Evolutionary conservation across 2,113 vertebrate genomes (phyloP), one percentile per base, ranked within the genome.

Genomic region (Myotis yumanensis): DNA sequence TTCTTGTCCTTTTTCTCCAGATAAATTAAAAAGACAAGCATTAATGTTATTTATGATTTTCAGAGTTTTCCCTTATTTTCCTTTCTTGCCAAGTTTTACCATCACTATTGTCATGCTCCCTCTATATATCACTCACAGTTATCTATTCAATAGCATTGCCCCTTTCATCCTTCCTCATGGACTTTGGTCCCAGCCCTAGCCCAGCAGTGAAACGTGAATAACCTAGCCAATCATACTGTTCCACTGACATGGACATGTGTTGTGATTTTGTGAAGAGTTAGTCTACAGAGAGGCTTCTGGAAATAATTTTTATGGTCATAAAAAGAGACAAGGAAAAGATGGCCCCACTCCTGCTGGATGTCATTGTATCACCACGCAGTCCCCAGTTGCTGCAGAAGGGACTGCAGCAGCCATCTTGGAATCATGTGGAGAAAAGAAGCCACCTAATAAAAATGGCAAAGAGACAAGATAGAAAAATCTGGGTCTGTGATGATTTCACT

Each of bases 21-120:
- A 96, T 96, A 98, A 96, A 97, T 91, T 89, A 86, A 92, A 90
- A 96, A 95, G 96, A 96, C 87, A 80, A 95, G 59, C 95, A 94
- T 95, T 97, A 93, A 81, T 37, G 79, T 94, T 96, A 96, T 94
- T 96, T 89, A 91, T 93, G 52, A 37, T 62, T 93, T 90, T 86
- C 64, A 92, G 83, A 83, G 30, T 93, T 93, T 84, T 37, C 43
- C 8, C 8, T 77, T 83, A 25, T 84, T 96, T 94, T 93, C 69
- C 15, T 43, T 79, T 51, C 46, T 86, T 95, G 48, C 20, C 37
- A 68, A 89, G 37, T 62, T 95, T 94, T 89, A 73, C 18, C 54
- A 79, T 73, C 54, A 75, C 48, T 73, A 71, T 22, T 71, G 32
- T 88, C 46, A 84, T 69, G 59, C 20, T 82, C 32, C 35, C 22